Base-by-base conservation (phyloP, 2,113 vertebrate genomes). In the Dolichotis patagonum region DNA sequence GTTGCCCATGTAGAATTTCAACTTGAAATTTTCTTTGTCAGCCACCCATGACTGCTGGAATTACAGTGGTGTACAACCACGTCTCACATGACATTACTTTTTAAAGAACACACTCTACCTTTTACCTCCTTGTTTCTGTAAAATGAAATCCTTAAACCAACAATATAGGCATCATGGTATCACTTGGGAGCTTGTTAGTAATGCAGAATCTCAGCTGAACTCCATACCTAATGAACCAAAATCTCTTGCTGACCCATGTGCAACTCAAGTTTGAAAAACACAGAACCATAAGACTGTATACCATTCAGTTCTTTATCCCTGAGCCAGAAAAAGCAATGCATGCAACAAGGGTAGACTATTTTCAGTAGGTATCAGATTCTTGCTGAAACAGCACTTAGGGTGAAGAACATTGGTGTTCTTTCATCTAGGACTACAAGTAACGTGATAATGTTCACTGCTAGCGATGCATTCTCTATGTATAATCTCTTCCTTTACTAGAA, bases 401-500 rank as follows among this genome's bases (percentile, higher is more conserved):
- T 60, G 11, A 96, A 96, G 20, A 94, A 71, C 62, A 65, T 77
- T 88, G 32, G 62, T 96, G 75, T 95, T 85, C 80, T 77, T 90
- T 91, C 77, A 83, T 67, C 63, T 95, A 87, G 84, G 96, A 97
- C 93, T 97, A 87, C 84, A 92, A 94, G 69, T 85, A 88, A 88
- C 24, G 81, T 78, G 95, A 85, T 85, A 88, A 73, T 77, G 82
- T 35, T 52, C 63, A 73, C 58, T 82, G 69, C 69, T 96, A 90
- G 78, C 87, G 87, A 90, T 65, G 49, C 3, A 49, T 63, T 97
- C 89, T 92, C 69, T 52, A 88, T 92, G 85, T 92, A 83, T 82
- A 96, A 96, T 95, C 62, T 94, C 65, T 83, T 78, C 58, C 63
- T 90, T 97, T 97, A 96, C 95, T 97, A 94, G 96, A 97, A 97